phyloP scores from a whole-genome alignment of 2,888 invertebrate genomes.

The Drosophila tanythrix region DNA sequence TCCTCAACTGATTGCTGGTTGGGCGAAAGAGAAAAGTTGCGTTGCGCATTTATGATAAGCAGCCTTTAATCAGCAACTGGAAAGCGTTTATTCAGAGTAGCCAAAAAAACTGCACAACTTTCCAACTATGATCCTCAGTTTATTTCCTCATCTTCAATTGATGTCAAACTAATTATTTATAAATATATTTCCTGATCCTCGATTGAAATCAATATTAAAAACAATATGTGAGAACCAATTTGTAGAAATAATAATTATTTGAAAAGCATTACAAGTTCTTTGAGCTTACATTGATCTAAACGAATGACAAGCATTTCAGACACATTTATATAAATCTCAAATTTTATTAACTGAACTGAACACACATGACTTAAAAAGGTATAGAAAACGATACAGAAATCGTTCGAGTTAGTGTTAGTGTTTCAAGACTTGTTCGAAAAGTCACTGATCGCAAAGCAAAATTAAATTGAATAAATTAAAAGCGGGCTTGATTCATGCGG shows the following conservation, averaged over 20 bases:
- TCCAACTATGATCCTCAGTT: neutral
- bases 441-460: slow-evolving; percentile 34
- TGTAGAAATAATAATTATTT: neutral
- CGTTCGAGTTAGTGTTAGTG: slow-evolving; percentile 25
- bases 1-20: slow-evolving; percentile 4
- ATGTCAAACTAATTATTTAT: neutral
- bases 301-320: neutral
- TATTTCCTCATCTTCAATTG: neutral
- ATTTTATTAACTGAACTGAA: slow-evolving; percentile 37
- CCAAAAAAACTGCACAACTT: slow-evolving; percentile 4
- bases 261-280: neutral
- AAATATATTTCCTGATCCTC: neutral
- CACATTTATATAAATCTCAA: slow-evolving; percentile 4
- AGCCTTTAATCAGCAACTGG: slow-evolving; percentile 9
- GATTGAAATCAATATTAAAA: neutral
- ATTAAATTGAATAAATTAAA: slow-evolving; percentile 48
- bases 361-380: slow-evolving; percentile 44
- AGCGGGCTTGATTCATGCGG: slow-evolving; percentile 18
- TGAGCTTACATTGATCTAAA: neutral
- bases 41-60: slow-evolving; percentile 10
- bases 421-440: slow-evolving; percentile 26
- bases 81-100: neutral
- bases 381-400: slow-evolving; percentile 34
- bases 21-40: slow-evolving; percentile 8
- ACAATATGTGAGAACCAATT: neutral